phyloP scores from a whole-genome alignment of 2,888 invertebrate genomes.

The Rugalucina vietnamica region DNA sequence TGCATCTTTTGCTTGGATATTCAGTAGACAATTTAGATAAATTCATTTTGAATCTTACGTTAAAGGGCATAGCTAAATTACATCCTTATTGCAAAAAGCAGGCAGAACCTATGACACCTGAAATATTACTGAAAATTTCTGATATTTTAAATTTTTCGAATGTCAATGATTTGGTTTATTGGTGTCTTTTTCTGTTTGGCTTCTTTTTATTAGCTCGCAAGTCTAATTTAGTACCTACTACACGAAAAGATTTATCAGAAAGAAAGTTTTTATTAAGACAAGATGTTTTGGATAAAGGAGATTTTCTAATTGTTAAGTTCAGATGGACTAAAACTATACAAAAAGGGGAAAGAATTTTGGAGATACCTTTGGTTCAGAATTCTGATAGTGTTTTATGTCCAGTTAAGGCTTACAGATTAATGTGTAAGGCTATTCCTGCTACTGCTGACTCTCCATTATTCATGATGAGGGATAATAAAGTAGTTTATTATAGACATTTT shows the following conservation, averaged over 20 bases:
- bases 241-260: neutral
- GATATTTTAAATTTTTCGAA: neutral
- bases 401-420: neutral
- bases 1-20: conserved; percentile 3
- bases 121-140: neutral
- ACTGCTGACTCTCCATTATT: neutral
- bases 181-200: neutral
- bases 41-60: conserved; percentile 4
- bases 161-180: neutral
- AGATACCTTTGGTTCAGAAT: neutral
- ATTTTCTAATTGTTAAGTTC: neutral
- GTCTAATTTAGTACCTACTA: neutral
- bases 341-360: neutral
- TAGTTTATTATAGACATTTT: neutral
- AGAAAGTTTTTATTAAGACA: neutral
- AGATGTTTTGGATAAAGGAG: neutral
- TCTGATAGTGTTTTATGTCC: neutral
- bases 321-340: neutral
- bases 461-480: neutral
- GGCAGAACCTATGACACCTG: neutral
- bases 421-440: neutral
- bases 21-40: neutral
- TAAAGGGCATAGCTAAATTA: neutral
- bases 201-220: neutral
- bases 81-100: neutral